Evolutionary conservation across 2,888 invertebrate species (phyloP), one percentile per base, ranked within the genome.

Genomic region (Willowsia nigromaculata): DNA sequence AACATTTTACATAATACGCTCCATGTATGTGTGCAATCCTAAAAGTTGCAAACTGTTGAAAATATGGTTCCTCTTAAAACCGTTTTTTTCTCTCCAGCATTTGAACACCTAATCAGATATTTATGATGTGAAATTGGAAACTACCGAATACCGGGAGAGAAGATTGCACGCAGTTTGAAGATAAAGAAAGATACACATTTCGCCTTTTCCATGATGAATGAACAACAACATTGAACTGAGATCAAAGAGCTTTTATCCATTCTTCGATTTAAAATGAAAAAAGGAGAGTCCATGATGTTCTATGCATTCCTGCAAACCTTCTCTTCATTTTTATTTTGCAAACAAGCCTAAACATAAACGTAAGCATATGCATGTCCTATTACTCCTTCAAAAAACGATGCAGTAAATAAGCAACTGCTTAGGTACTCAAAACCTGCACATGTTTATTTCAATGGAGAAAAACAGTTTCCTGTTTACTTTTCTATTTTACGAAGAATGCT

Each of bases 161-260:
- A 25, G 62, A 22, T 18, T 7, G 59, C 13, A 15, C 3, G 13
- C n/a, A 15, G n/a, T 11, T 62, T 62, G 25, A 0, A 18, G 1
- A 6, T 18, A 7, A 13, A 56, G 56, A 11, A 30, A 76, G 15
- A 33, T 27, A 80, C 22, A 37, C 33, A 80, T 80, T 56, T 53
- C 30, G 56, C 2, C 15, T 56, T 40, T 80, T 56, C n/a, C 53
- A 80, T 56, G 80, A 56, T 80, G 80, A 80, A 80, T 80, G 80
- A 37, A 33, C 6, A 56, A 13, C 33, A 62, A 25, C 62, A 62
- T 62, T 62, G 30, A 62, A 30, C 27, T 59, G 30, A 71, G 68
- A 71, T 71, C 68, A 71, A 71, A 71, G 40, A 71, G 68, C 68
- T 71, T 71, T 71, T 33, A 71, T 22, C 68, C 18, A 22, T 71